Percentiles rank a stretch among this genome's conserved stretches.
These are phyloP conservation scores for Apoda limacodes DNA, from an alignment of 2,888 invertebrate genomes.

Conservation along the genomic window DNA sequence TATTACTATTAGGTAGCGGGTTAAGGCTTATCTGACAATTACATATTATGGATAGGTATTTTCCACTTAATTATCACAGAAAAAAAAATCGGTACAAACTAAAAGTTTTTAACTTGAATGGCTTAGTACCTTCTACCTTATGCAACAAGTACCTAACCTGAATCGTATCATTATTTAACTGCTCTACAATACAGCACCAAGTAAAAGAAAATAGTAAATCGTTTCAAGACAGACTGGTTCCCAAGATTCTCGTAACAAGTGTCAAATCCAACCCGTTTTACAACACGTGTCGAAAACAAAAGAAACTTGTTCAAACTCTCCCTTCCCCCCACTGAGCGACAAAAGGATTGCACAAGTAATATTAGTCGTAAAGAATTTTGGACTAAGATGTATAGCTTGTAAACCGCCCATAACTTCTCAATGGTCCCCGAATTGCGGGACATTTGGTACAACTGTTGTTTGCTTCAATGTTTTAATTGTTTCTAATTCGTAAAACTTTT, in stretches of 20 bases:
- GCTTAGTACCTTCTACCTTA: no score
- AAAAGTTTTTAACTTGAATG: no score
- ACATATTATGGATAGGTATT: no score
- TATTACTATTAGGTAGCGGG: no score
- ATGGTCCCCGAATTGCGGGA: constrained; percentile 63
- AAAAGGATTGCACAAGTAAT: constrained; percentile 68
- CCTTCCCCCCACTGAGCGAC: constrained; percentile 32
- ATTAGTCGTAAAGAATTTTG: constrained; percentile 66
- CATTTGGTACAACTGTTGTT: constrained; percentile 68
- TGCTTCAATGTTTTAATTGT: constrained; percentile 66
- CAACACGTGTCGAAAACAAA: constrained; percentile 67
- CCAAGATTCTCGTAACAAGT: constrained; percentile 47
- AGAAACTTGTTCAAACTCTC: constrained; percentile 51
- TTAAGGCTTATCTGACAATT: no score
- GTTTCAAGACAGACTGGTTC: constrained; percentile 38
- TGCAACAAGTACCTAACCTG: constrained; percentile 22
- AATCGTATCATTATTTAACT: constrained; percentile 31
- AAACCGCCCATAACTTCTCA: constrained; percentile 61
- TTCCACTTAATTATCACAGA: no score
- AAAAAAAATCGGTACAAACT: no score
- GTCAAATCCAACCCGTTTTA: constrained; percentile 62
- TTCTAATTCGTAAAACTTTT: constrained; percentile 65
- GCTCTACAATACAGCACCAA: constrained; percentile 27
- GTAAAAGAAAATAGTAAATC: constrained; percentile 32
- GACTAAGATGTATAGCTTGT: constrained; percentile 65